Base-by-base conservation (phyloP, 2,888 invertebrate species). In the Ethmia dodecea region DNA sequence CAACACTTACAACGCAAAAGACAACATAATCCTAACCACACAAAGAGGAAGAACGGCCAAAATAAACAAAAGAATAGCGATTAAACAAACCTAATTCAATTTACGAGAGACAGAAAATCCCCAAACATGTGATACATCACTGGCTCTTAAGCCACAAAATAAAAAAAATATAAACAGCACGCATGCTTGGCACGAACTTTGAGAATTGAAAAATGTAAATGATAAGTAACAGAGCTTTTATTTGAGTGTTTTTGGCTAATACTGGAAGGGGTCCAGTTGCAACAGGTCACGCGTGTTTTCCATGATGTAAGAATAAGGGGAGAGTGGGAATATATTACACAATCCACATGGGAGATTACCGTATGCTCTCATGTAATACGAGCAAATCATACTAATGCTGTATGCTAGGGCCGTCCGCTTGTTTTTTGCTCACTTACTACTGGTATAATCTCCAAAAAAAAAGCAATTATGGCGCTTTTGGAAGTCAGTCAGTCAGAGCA, bases 201-300 rank as follows among this genome's bases (percentile, higher is more conserved):
- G 67, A 47, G 63, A 74, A 84, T 83, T 84, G 84, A 84, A 84
- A 86, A 84, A 83, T 83, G 73, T 81, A 76, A 83, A 86, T 83
- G 79, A 77, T 81, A 83, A 81, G 27, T 65, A 74, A 61, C 63
- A 64, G 64, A 59, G 69, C 53, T 64, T 75, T 77, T 79, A 76
- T 77, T 75, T 73, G 68, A 73, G 70, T 70, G 68, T 79, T 76
- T 72, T 70, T 74, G 72, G 64, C 68, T 78, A 69, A 57, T 54
- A 72, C 75, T 75, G 77, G 77, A 75, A 73, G 59, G 65, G 56
- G 60, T 75, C 76, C 76, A 76, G 76, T 66, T 36, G 77, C 78
- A 79, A 79, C 78, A 79, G 78, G 78, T 78, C 65, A 67, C 69
- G 69, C 68, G 66, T 73, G 61, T 40, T 37, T 47, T 37, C 40